Evolutionary conservation across 2,113 vertebrate species (phyloP).

Genomic region (Zootoca vivipara): DNA sequence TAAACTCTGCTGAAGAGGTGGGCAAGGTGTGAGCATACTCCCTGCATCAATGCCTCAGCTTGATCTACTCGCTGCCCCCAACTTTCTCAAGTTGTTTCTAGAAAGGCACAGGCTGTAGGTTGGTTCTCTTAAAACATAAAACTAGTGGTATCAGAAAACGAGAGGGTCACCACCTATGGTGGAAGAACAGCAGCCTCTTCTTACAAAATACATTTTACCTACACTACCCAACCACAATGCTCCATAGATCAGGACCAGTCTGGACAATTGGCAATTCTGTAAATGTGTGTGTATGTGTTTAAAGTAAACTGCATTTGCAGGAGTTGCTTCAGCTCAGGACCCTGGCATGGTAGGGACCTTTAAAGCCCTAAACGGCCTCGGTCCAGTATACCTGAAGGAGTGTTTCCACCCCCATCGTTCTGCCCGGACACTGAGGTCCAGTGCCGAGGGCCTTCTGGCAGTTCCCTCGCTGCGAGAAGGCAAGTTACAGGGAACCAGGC

Average conservation of each 20-base stretch:
- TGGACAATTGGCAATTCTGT: neutral
- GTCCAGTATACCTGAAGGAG: too few relatives aligned
- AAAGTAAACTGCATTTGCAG: neutral
- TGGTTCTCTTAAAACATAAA: neutral
- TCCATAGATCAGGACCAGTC: neutral
- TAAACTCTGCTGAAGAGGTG: slow-evolving; percentile 37
- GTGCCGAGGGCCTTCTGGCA: too few relatives aligned
- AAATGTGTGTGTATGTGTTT: neutral
- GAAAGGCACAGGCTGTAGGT: neutral
- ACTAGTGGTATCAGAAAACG: neutral
- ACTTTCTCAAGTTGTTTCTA: neutral
- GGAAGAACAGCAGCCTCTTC: neutral
- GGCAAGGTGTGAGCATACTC: neutral
- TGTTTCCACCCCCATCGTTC: too few relatives aligned
- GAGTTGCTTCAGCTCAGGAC: too few relatives aligned
- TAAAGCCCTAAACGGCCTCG: too few relatives aligned
- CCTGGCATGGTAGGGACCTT: too few relatives aligned
- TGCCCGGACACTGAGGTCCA: too few relatives aligned
- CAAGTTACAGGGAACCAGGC: too few relatives aligned
- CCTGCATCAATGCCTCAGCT: slow-evolving; percentile 13
- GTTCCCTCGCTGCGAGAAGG: too few relatives aligned
- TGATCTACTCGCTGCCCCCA: slow-evolving; percentile 11
- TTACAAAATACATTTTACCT: neutral
- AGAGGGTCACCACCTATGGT: neutral
- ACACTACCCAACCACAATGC: neutral